These are phyloP conservation scores for Catostylus mosaicus DNA, from an alignment of 30 jellyfish, hydroid and myxozoan genomes.

Conservation along the genomic window DNA sequence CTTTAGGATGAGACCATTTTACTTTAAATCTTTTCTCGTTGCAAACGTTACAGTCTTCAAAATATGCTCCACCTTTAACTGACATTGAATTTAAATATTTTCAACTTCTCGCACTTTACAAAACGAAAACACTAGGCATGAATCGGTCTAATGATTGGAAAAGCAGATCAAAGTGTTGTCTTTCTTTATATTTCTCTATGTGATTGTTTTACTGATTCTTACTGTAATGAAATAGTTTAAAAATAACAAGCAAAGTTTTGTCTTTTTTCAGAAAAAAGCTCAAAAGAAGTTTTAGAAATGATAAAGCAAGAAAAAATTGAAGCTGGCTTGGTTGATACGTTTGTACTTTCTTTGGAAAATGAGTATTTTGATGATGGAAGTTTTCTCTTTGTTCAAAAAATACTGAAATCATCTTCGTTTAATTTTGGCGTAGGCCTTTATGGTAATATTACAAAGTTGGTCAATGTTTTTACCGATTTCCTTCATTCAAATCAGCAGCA, in stretches of 20 bases:
- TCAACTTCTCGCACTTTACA: no score
- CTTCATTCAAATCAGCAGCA: slow-evolving; percentile 19
- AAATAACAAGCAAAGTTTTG: no score
- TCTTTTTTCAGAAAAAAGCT: slow-evolving; percentile 2
- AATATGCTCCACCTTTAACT: no score
- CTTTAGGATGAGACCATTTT: no score
- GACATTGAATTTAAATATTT: no score
- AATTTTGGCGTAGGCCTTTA: slow-evolving; percentile 51
- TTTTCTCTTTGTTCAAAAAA: slow-evolving; percentile 43
- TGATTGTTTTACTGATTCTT: no score
- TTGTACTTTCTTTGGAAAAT: slow-evolving; percentile 8
- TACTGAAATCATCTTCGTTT: slow-evolving; percentile 11
- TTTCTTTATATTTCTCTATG: no score
- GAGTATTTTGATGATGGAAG: slow-evolving; percentile 7
- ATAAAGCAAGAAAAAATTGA: slow-evolving; percentile 15
- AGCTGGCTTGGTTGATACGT: slow-evolving; percentile 57
- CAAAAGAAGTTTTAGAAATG: slow-evolving; percentile 35
- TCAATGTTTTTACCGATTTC: slow-evolving; percentile 14
- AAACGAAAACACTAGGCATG: not conserved
- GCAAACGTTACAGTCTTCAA: no score
- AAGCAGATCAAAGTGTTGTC: no score
- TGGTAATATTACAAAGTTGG: slow-evolving; percentile 50
- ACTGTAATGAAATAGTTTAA: no score
- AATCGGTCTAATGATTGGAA: not conserved
- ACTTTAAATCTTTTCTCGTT: no score